Percentiles rank a stretch among this genome's conserved stretches.
Evolutionary conservation across 2,888 invertebrate species (phyloP).

Genomic region (Lydus trimaculatus): DNA sequence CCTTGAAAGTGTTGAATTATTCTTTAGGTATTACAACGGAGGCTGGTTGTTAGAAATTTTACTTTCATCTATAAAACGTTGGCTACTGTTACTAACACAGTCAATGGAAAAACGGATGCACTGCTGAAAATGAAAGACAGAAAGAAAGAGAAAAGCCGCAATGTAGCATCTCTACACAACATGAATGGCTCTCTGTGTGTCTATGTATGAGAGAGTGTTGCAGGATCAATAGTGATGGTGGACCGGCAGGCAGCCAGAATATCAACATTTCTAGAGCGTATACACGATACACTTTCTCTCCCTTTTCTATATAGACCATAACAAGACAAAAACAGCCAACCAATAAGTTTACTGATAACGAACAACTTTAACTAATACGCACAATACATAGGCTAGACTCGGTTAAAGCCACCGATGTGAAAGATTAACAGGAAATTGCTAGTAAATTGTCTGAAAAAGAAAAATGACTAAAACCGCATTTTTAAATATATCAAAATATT

Average conservation of each 20-base stretch:
- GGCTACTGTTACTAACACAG: constrained; percentile 13
- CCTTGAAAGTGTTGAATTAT: constrained; percentile 10
- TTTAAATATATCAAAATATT: constrained; percentile 29
- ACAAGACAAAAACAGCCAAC: background rate
- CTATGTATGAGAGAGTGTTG: constrained; percentile 34
- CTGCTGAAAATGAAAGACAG: constrained; percentile 19
- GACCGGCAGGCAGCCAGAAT: constrained; percentile 38
- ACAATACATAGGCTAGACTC: background rate
- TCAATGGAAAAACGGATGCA: constrained; percentile 32
- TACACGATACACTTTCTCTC: background rate
- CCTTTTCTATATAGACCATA: background rate
- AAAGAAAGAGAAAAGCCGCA: constrained; percentile 48
- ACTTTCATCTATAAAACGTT: constrained; percentile 29
- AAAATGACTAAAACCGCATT: background rate
- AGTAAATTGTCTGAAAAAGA: background rate
- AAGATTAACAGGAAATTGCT: background rate
- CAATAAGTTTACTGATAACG: constrained; percentile 3
- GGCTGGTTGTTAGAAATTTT: constrained; percentile 24
- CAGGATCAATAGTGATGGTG: constrained; percentile 53
- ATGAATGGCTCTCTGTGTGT: no score
- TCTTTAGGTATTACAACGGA: background rate
- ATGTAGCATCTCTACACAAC: constrained; percentile 39
- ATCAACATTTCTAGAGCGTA: background rate
- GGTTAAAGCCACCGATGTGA: background rate
- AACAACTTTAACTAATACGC: constrained; percentile 2